Base-by-base conservation (phyloP, 1,140 invertebrate genomes). In the Dryas iulia region DNA sequence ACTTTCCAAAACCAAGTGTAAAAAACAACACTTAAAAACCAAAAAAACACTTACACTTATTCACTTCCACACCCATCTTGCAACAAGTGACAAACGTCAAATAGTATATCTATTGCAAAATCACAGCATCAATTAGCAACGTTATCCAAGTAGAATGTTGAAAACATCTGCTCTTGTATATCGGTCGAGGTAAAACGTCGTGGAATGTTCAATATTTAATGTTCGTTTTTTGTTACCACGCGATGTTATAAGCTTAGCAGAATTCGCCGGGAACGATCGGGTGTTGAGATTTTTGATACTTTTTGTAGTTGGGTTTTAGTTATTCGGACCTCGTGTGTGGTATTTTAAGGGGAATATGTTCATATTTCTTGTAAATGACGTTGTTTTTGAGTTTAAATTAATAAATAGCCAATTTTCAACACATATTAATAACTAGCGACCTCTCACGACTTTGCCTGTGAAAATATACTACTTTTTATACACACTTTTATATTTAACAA, bases 91-190 rank as follows among this genome's bases (percentile, higher is more conserved):
- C 52, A 57, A 65, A 65, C 57, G 39, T 21, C 39, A 47, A 57
- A 57, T 31, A 39, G n/a, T 10, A 18, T 10, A 21, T 53, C 23
- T 24, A 35, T 60, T 66, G 57, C 65, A 39, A 47, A 60, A 66
- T 53, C 35, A 39, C 8, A 21, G 28, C 25, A 12, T 39, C 57
- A 60, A 66, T 66, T 66, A 66, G 58, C 65, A 18, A 25, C 56
- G 35, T 59, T 66, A 66, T 66, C 65, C 54, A 59, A 47, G 24
- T 8, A 56, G 33, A 59, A 54, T 54, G 65, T 66, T 47, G 65
- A 53, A 66, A 59, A 60, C 65, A 66, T 66, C 39, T 66, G 65
- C 57, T 66, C 65, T 67, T 31, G 52, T 18, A 68, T 61, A 28
- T 59, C 59, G 59, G 59, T 68, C 59, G 66, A 61, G 59, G 31